A percentile compares a stretch with the other conserved stretches of the same genome.
Conservation (phyloP, 2,888 invertebrate species). For the Rhyacophila evoluta region DNA sequence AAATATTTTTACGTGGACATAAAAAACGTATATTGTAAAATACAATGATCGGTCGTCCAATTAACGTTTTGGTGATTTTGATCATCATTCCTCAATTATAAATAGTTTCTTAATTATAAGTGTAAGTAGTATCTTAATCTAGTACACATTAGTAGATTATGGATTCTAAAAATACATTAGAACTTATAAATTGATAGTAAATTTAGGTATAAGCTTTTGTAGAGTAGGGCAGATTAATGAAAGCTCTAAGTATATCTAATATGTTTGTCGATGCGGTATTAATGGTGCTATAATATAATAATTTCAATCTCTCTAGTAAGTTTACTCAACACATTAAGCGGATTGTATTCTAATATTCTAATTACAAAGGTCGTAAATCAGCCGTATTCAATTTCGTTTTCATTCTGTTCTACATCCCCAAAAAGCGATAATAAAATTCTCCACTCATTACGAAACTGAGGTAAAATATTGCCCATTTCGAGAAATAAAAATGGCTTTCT, state of each 20-base stretch:
- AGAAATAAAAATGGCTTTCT: conserved; percentile 12
- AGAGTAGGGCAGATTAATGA: too few relatives aligned
- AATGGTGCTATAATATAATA: neutral
- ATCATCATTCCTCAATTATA: too few relatives aligned
- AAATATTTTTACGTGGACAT: too few relatives aligned
- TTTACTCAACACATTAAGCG: neutral
- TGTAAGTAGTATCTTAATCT: too few relatives aligned
- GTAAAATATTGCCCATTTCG: conserved; percentile 15
- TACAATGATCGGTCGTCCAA: too few relatives aligned
- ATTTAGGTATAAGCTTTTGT: too few relatives aligned
- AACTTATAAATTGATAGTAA: too few relatives aligned
- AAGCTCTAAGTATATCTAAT: neutral
- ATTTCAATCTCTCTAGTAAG: neutral
- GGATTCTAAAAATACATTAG: too few relatives aligned
- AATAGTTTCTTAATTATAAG: too few relatives aligned
- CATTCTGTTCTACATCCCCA: neutral
- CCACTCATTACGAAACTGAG: neutral
- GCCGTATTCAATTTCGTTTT: conserved; percentile 13
- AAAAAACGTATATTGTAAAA: too few relatives aligned
- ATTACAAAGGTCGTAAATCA: neutral
- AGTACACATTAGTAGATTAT: too few relatives aligned
- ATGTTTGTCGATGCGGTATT: neutral
- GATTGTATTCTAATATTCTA: neutral
- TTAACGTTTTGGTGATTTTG: too few relatives aligned
- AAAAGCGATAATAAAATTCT: conserved; percentile 1